Evolutionary conservation across 2,888 invertebrate genomes (phyloP).

Genomic region (Drosophila melanosoma): DNA sequence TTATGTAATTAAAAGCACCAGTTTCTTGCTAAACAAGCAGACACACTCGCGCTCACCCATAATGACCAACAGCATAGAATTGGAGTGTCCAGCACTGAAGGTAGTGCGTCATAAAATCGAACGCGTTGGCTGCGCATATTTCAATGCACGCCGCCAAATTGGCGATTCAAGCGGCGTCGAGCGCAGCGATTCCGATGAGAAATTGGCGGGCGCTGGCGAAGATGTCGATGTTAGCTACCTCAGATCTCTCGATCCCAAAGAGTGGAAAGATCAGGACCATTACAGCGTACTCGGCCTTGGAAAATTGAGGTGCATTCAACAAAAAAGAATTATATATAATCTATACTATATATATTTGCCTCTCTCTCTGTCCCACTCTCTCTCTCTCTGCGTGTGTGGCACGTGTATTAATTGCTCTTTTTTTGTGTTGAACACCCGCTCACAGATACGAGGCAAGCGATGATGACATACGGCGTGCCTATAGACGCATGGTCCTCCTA

Average conservation of each 20-base stretch:
- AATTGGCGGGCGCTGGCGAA: conserved; percentile 85
- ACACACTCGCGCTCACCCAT: conserved; percentile 16
- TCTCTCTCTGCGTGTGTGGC: conserved; percentile 21
- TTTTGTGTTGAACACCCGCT: conserved; percentile 35
- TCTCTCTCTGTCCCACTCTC: neutral
- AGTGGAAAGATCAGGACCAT: conserved; percentile 99
- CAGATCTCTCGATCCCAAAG: conserved; percentile 95
- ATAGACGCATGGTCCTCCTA: conserved; percentile 94
- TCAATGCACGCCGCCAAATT: conserved; percentile 74
- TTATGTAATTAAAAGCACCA: conserved; percentile 55
- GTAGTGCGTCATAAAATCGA: conserved; percentile 69
- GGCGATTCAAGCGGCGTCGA: conserved; percentile 70
- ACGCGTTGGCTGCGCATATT: conserved; percentile 77
- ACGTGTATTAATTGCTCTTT: conserved; percentile 49
- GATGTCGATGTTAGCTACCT: conserved; percentile 93
- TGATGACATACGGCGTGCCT: conserved; percentile 97
- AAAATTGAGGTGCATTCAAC: conserved; percentile 84
- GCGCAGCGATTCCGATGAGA: conserved; percentile 78
- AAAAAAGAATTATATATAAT: neutral
- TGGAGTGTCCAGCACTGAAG: conserved; percentile 58
- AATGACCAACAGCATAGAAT: conserved; percentile 59
- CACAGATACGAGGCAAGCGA: conserved; percentile 93
- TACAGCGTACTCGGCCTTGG: conserved; percentile 97
- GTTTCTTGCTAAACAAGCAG: conserved; percentile 27
- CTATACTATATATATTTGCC: neutral